These are phyloP conservation scores for Sympetrum striolatum DNA, from an alignment of 2,888 invertebrate genomes.

Conservation along the genomic window DNA sequence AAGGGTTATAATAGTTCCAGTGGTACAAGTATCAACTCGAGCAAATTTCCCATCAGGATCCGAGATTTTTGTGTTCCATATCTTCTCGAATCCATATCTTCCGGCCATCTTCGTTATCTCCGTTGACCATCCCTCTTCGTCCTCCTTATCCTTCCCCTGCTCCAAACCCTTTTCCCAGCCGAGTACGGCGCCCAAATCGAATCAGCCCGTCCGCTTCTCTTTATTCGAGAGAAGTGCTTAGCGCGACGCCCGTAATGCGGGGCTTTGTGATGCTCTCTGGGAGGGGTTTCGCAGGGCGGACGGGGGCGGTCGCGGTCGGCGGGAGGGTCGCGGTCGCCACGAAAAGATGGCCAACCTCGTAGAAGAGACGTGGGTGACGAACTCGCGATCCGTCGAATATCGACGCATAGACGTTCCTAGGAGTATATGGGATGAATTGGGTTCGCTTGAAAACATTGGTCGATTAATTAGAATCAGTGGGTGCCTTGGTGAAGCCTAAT, in stretches of 20 bases:
- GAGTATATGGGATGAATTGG: too few relatives aligned
- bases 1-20: too few relatives aligned
- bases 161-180: background rate
- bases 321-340: background rate
- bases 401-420: background rate
- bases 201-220: conserved; percentile 40
- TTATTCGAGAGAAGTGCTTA: conserved; percentile 41
- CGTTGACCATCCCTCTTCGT: background rate
- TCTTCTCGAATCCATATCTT: background rate
- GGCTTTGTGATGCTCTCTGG: conserved; percentile 29
- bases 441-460: too few relatives aligned
- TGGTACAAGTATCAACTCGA: too few relatives aligned
- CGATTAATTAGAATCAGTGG: too few relatives aligned
- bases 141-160: background rate
- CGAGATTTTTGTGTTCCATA: background rate
- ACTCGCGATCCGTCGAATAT: background rate
- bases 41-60: background rate
- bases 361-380: background rate
- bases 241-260: conserved; percentile 40
- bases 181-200: conserved; percentile 32
- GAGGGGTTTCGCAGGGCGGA: background rate
- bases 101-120: too few relatives aligned
- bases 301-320: background rate
- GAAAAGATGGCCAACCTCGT: background rate
- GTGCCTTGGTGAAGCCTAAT: too few relatives aligned